Percentiles rank a stretch among this genome's conserved stretches.
Conservation (phyloP, 2,113 vertebrate species). For the Cricetomys ansorgei region DNA sequence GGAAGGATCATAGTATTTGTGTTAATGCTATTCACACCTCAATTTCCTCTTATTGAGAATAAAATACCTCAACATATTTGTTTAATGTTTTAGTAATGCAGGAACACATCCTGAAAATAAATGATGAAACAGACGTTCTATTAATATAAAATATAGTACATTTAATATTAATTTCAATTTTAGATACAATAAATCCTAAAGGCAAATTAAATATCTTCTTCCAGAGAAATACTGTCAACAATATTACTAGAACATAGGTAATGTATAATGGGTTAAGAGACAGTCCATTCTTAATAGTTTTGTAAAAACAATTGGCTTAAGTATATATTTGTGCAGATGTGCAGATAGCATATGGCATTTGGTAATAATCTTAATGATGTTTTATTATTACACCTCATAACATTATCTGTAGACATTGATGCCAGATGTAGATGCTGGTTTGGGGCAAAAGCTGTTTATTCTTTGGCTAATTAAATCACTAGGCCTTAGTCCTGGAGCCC, state of each 20-base stretch:
- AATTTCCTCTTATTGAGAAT: background rate
- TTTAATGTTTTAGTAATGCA: background rate
- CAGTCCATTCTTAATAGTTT: background rate
- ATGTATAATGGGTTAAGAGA: background rate
- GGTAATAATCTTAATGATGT: background rate
- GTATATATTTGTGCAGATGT: background rate
- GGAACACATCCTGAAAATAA: background rate
- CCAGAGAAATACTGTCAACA: background rate
- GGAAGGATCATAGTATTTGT: background rate
- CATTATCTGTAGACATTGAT: no score
- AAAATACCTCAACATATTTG: background rate
- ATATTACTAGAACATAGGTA: background rate
- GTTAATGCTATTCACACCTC: background rate
- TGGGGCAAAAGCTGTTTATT: no score
- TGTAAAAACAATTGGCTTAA: background rate
- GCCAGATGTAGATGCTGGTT: no score
- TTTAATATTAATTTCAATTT: background rate
- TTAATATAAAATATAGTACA: background rate
- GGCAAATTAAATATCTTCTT: background rate
- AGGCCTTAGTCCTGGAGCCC: no score
- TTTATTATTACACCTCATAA: background rate
- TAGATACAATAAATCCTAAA: background rate
- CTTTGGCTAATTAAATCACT: no score
- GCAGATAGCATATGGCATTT: background rate
- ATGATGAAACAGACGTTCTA: background rate